Evolutionary conservation across 2,888 invertebrate genomes (phyloP).

Genomic region (Drosophila planitibia): DNA sequence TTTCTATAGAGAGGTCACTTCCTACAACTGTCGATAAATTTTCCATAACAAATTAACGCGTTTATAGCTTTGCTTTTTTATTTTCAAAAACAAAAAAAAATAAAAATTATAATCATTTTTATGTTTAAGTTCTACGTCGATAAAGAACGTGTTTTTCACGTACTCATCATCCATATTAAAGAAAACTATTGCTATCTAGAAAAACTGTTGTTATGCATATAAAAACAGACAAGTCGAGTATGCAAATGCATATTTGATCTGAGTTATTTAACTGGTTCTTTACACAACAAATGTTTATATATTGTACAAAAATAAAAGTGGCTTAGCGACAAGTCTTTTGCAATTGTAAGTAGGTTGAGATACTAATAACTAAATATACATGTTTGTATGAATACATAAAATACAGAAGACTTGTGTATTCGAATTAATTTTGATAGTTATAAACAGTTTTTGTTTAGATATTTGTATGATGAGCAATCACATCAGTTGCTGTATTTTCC

Average conservation of each 20-base stretch:
- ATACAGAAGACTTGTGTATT: background rate
- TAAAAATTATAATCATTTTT: background rate
- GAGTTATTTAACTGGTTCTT: constrained; percentile 26
- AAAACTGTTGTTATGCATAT: constrained; percentile 30
- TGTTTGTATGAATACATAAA: background rate
- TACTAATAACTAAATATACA: background rate
- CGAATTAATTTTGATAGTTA: background rate
- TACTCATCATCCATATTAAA: constrained; percentile 12
- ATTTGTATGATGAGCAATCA: background rate
- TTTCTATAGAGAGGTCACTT: background rate
- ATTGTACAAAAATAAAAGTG: constrained; percentile 4
- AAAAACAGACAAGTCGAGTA: constrained; percentile 30
- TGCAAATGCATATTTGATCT: constrained; percentile 43
- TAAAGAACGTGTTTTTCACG: background rate
- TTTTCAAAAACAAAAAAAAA: background rate
- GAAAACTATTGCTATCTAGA: constrained; percentile 33
- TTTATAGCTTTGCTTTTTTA: background rate
- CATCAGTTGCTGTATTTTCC: constrained; percentile 14
- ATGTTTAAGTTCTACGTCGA: background rate
- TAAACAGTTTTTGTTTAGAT: background rate
- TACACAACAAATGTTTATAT: background rate
- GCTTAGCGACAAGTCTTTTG: constrained; percentile 13
- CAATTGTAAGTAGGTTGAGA: background rate
- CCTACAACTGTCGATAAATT: no score
- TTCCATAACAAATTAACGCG: background rate